Evolutionary conservation across 2,113 vertebrate species (phyloP), one percentile per base, ranked within the genome.

Genomic region (Rhinichthys klamathensis): DNA sequence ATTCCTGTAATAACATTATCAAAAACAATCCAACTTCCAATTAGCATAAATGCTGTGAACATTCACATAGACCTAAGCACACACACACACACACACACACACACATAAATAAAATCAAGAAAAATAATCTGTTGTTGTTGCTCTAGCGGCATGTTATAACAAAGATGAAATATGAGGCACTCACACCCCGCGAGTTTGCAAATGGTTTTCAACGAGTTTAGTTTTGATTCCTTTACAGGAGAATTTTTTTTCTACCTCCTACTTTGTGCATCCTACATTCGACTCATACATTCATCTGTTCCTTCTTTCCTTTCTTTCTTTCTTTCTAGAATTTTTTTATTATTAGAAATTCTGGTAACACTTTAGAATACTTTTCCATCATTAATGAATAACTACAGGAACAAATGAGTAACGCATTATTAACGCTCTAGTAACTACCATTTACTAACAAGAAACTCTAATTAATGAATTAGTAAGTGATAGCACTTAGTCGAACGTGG

Each of bases 1-100:
- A 69, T 69, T 44, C 69, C 38, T 44, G 35, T 72, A 72, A 72
- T 44, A 72, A 44, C 69, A 72, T 72, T n/a, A 72, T n/a, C 11
- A 23, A 73, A 44, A 73, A 73, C 35, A 44, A 72, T 61, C 27
- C 61, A 65, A 65, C 63, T 25, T 72, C 38, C 38, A 25, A 46
- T 73, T 73, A 46, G 38, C 23, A 46, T n/a, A 44, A 46, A 73
- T 23, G 2, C 70, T 73, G 38, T 44, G 21, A 44, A 76, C 46
- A 8, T 21, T 30, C 58, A 23, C 51, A 38, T 18, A 81, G 44
- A 30, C 60, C 23, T 54, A 23, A n/a, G 4, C 67, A 23, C 4
- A 27, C n/a, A 46, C 51, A 18, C 49, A 76, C 58, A 25, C 78
- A 80, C 65, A 44, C 12, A 25, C 10, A 6, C 46, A 61, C 5